phyloP scores from a whole-genome alignment of 2,113 vertebrate species.

The Lepus europaeus region DNA sequence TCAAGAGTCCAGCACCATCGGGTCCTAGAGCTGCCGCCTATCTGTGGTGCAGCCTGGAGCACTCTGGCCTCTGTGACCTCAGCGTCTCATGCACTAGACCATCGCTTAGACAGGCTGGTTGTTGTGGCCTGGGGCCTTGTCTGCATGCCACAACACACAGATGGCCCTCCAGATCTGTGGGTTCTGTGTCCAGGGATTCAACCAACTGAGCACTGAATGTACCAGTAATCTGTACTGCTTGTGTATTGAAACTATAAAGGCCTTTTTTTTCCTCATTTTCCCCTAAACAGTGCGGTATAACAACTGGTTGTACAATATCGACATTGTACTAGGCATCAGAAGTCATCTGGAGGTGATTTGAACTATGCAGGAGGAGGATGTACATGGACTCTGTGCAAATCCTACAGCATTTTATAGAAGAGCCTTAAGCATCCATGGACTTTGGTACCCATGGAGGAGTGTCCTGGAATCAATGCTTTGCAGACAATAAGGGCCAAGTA shows the following conservation, averaged over 20 bases:
- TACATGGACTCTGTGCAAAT: background rate
- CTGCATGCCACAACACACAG: background rate
- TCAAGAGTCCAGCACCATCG: background rate
- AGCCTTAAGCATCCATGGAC: background rate
- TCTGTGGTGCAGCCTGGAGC: accelerated
- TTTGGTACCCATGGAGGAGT: no score
- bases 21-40: background rate
- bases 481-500: background rate
- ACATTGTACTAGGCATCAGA: background rate
- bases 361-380: background rate
- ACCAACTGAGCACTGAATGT: background rate
- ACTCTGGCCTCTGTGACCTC: background rate
- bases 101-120: accelerated
- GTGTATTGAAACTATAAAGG: background rate
- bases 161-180: background rate
- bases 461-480: background rate
- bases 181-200: background rate
- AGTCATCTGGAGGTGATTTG: background rate
- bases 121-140: background rate
- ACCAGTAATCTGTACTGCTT: background rate
- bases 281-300: background rate
- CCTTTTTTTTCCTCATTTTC: background rate
- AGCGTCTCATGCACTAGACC: background rate
- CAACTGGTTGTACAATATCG: background rate
- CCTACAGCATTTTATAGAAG: background rate